Percentiles rank a stretch among this genome's conserved stretches.
phyloP scores from a whole-genome alignment of 2,113 vertebrate species.

The Guaruba guarouba region DNA sequence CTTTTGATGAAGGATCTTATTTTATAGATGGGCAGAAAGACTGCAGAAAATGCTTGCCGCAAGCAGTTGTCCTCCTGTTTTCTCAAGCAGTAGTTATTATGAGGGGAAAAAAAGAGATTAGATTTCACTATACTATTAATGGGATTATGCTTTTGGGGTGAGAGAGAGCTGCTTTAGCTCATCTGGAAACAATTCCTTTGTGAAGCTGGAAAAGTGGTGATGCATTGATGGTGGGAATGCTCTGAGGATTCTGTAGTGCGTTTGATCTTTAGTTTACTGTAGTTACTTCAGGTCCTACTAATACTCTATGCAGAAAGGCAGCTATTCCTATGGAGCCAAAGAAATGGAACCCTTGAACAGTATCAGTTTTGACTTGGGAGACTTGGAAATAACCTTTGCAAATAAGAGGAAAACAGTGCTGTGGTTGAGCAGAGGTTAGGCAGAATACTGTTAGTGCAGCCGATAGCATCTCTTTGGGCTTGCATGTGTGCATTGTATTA shows the following conservation, averaged over 20 bases:
- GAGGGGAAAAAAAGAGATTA: background rate
- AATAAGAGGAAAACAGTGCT: background rate
- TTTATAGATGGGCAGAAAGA: background rate
- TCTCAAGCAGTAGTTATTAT: background rate
- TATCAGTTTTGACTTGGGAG: background rate
- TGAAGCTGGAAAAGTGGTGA: background rate
- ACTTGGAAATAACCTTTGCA: background rate
- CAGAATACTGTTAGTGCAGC: background rate
- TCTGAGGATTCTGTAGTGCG: background rate
- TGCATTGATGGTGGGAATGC: background rate
- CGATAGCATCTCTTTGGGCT: background rate
- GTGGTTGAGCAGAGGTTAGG: background rate
- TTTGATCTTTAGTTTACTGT: background rate
- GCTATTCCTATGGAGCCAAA: background rate
- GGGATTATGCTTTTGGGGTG: background rate
- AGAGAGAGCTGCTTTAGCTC: background rate
- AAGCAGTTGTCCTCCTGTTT: background rate
- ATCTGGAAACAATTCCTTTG: background rate
- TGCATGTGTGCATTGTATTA: background rate
- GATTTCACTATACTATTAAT: background rate
- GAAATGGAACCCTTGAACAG: background rate
- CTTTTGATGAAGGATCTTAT: background rate
- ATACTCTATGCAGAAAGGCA: background rate
- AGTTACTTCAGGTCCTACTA: background rate
- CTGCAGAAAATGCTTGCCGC: background rate